phyloP scores from a whole-genome alignment of 2,113 vertebrate species.

The Sebastes fasciatus region DNA sequence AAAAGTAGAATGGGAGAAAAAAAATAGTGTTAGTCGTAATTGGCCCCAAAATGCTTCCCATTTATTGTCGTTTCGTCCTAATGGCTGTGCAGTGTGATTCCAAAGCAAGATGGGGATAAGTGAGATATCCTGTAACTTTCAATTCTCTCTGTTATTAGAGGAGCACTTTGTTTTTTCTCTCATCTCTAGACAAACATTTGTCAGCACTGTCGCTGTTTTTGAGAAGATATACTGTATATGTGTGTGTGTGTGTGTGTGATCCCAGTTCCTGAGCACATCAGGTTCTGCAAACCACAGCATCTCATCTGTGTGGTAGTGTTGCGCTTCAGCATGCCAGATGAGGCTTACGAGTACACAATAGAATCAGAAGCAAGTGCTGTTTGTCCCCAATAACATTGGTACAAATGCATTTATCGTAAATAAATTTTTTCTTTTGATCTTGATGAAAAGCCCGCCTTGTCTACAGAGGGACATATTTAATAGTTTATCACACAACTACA shows the following conservation, averaged over 20 bases:
- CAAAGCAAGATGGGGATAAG: conserved; percentile 37
- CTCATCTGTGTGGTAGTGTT: conserved; percentile 24
- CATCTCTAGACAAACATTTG: conserved; percentile 7
- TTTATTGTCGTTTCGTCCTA: conserved; percentile 47
- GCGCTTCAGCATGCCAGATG: conserved; percentile 3
- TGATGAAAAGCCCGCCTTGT: background rate
- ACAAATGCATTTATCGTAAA: background rate
- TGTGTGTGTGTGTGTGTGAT: background rate
- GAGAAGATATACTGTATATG: background rate
- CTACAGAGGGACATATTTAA: background rate
- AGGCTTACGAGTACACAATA: conserved; percentile 18
- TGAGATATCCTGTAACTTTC: conserved; percentile 45
- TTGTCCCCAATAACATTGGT: conserved; percentile 9
- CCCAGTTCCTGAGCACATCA: conserved; percentile 1
- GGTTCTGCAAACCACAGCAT: conserved; percentile 27
- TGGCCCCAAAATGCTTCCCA: conserved; percentile 49
- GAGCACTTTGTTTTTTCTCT: conserved; percentile 16
- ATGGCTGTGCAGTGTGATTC: conserved; percentile 32
- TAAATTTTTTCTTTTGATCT: conserved; percentile 5
- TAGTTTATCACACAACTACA: background rate
- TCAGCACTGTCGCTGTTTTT: background rate
- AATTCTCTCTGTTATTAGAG: conserved; percentile 27
- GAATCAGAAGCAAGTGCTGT: background rate
- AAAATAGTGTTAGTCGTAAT: conserved; percentile 43
- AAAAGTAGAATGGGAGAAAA: conserved; percentile 19